phyloP scores from a whole-genome alignment of 2,797 vertebrate species.

The Gymnoscopelus braueri region DNA sequence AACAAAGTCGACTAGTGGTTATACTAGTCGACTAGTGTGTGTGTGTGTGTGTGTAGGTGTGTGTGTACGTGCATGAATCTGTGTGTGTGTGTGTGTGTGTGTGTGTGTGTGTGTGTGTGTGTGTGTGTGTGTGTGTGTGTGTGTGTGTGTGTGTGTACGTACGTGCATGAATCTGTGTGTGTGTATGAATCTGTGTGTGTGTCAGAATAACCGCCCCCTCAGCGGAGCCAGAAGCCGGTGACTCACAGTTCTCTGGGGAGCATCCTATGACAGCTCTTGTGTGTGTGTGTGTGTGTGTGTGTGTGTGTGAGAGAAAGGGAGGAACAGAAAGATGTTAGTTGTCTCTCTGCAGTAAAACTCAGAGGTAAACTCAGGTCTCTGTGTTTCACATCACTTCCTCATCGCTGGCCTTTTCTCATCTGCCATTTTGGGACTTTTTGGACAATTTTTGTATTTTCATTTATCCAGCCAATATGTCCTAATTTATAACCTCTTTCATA shows the following conservation, averaged over 20 bases:
- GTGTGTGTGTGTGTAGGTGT: conserved; percentile 8
- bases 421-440: too few relatives aligned
- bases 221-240: conserved; percentile 43
- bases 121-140: background rate
- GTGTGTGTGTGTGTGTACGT: background rate
- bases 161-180: background rate
- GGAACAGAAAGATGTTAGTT: background rate
- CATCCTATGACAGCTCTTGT: conserved; percentile 32
- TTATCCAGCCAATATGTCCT: too few relatives aligned
- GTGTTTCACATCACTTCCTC: too few relatives aligned
- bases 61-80: background rate
- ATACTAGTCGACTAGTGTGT: too few relatives aligned
- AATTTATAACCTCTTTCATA: too few relatives aligned
- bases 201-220: conserved; percentile 56
- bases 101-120: background rate
- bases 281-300: conserved; percentile 9
- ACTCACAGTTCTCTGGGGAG: conserved; percentile 62
- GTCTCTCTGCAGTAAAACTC: conserved; percentile 22
- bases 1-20: too few relatives aligned
- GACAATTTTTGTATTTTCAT: too few relatives aligned
- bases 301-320: background rate
- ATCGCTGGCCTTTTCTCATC: too few relatives aligned
- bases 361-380: conserved; percentile 4
- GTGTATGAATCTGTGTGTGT: conserved; percentile 30
- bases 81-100: background rate